Base-by-base conservation (phyloP, 2,113 vertebrate genomes). In the Blennius ocellaris region DNA sequence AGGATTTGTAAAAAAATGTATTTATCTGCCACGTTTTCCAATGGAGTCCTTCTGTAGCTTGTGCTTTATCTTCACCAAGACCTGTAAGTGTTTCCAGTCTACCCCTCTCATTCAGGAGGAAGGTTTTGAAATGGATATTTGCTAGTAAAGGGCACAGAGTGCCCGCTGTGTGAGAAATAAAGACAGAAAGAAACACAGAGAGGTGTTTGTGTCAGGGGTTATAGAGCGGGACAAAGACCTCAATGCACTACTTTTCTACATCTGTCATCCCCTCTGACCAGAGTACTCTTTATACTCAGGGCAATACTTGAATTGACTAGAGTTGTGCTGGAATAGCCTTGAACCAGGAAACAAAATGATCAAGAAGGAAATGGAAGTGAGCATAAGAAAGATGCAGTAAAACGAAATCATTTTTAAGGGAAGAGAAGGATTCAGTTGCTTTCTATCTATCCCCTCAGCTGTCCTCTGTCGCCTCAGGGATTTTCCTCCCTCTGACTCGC, bases 81-180 rank as follows among this genome's bases (percentile, higher is more conserved):
- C 43, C 43, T 64, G 61, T 52, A 38, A 48, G 37, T 48, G 72
- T 50, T 71, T 39, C 55, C n/a, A 36, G 47, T 21, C 30, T 66
- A 14, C 16, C 15, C 70, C 59, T 68, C 48, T 70, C 44, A 14
- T 81, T 82, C 65, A 75, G 45, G 60, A 41, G 64, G n/a, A 49
- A 48, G 64, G 58, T 81, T 88, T 87, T 84, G 80, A 89, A 85
- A 89, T 87, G 81, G 86, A 82, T 85, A 87, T 89, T 75, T 82
- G 76, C 76, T 59, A 54, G 41, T 82, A 77, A 82, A 84, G 67
- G 81, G 78, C 81, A 73, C 56, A 52, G 66, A 73, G 51, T 50
- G 21, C 88, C 77, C 74, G 77, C 73, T 84, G 83, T 74, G 85
- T 57, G 63, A 73, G 66, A 59, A 83, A 76, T 65, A 83, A 81